Base-by-base conservation (phyloP, 2,888 invertebrate genomes). In the Yponomeuta plumbellus region DNA sequence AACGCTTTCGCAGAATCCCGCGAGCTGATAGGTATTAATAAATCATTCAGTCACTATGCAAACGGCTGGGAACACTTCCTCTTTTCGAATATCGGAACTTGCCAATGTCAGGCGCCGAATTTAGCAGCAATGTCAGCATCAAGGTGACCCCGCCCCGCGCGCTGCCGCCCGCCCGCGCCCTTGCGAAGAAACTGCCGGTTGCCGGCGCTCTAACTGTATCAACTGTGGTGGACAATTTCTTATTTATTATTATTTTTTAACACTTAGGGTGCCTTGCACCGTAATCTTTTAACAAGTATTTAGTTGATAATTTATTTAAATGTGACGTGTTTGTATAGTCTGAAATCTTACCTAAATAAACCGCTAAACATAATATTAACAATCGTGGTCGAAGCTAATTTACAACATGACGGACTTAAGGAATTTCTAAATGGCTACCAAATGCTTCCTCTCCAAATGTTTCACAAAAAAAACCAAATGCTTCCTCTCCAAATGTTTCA, bases 61-160 rank as follows among this genome's bases (percentile, higher is more conserved):
- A 58, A 22, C 20, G 21, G 21, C 58, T 5, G 58, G 11, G 61
- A 17, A 61, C 65, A 67, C 34, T 61, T 67, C 62, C 61, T 65
- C 65, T 44, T 61, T 88, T 82, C 76, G 76, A 83, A 83, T 83
- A 85, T 83, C 82, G 80, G 82, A 83, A 81, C 83, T 80, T 84
- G 83, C 86, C 88, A 90, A 87, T 90, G 89, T 80, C 87, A 80
- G 17, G 73, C 72, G 79, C 86, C 81, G 81, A 90, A 86, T 86
- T 66, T 88, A 88, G 85, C 78, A 77, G 76, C 88, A 88, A 87
- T 86, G 86, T 80, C 85, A 83, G 77, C 73, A 71, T 74, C 86
- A 90, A 89, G 90, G 88, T 74, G 74, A 85, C 70, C 8, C 17
- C 40, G 17, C 61, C 13, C 17, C n/a, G n/a, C 26, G 26, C 61